phyloP scores from a whole-genome alignment of 2,888 invertebrate genomes.

The Meiosimyza decipiens region DNA sequence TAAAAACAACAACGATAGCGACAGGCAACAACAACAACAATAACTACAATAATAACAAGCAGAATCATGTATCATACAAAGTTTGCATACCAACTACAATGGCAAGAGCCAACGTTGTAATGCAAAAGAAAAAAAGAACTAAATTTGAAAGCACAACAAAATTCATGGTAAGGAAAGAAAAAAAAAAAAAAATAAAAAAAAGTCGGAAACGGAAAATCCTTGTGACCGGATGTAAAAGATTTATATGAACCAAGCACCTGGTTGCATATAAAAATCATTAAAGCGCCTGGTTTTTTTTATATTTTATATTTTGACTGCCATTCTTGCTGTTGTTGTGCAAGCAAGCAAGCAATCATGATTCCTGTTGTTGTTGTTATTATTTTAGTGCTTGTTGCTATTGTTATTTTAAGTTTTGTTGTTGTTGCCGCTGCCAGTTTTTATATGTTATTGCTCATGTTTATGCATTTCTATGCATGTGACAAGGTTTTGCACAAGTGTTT shows the following conservation, averaged over 20 bases:
- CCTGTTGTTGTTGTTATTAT: neutral
- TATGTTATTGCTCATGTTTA: slow-evolving; percentile 1
- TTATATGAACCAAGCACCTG: slow-evolving; percentile 30
- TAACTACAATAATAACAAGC: too few species aligned
- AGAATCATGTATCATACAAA: too few species aligned
- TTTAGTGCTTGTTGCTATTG: slow-evolving; percentile 19
- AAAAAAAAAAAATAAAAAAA: neutral
- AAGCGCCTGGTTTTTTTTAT: slow-evolving; percentile 21
- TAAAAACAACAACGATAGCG: too few species aligned
- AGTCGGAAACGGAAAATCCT: slow-evolving; percentile 23
- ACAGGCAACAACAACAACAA: too few species aligned
- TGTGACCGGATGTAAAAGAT: slow-evolving; percentile 32
- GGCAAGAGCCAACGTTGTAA: too few species aligned
- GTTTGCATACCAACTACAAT: too few species aligned
- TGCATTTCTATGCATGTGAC: too few species aligned
- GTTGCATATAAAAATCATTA: slow-evolving; percentile 43
- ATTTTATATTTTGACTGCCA: neutral
- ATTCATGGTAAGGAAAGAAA: slow-evolving; percentile 19
- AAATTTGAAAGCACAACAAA: neutral
- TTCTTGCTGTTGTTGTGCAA: neutral
- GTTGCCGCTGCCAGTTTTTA: neutral
- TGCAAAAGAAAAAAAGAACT: too few species aligned
- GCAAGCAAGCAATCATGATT: neutral
- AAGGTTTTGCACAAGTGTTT: too few species aligned
- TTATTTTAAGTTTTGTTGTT: slow-evolving; percentile 11